A percentile compares a stretch with the other conserved stretches of the same genome.
Evolutionary conservation across 1,140 invertebrate genomes (phyloP).

Genomic region (Rhagoletis pomonella): DNA sequence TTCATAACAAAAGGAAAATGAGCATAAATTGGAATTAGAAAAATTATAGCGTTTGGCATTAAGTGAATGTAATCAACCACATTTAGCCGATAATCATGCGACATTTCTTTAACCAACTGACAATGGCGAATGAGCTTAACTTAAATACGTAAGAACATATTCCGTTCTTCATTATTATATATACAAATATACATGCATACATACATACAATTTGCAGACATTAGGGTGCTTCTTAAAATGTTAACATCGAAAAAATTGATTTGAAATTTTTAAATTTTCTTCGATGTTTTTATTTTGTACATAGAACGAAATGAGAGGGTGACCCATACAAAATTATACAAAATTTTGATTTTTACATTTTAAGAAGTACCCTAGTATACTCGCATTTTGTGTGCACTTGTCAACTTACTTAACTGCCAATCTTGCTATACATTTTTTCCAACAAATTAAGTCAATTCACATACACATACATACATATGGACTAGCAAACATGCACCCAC

Average conservation of each 20-base stretch:
- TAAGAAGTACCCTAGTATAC: too few species aligned
- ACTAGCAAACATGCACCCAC: background rate
- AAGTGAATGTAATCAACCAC: background rate
- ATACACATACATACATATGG: background rate
- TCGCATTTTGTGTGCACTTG: background rate
- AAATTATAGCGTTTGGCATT: background rate
- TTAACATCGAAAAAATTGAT: background rate
- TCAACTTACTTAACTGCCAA: background rate
- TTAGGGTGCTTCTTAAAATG: too few species aligned
- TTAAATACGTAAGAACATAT: too few species aligned
- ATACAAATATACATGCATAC: too few species aligned
- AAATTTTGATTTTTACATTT: background rate
- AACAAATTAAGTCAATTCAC: constrained; percentile 16
- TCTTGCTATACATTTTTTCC: constrained; percentile 12
- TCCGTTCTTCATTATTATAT: too few species aligned
- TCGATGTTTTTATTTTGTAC: background rate
- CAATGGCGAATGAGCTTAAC: background rate
- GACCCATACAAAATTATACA: background rate
- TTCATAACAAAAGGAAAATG: background rate
- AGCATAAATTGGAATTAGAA: constrained; percentile 3
- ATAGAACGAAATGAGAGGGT: too few species aligned
- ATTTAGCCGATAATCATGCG: background rate
- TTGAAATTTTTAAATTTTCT: background rate
- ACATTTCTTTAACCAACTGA: background rate
- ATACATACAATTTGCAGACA: too few species aligned